Percentiles rank a stretch among this genome's conserved stretches.
Evolutionary conservation across 2,888 invertebrate genomes (phyloP).

Genomic region (Diadegma fenestrale): DNA sequence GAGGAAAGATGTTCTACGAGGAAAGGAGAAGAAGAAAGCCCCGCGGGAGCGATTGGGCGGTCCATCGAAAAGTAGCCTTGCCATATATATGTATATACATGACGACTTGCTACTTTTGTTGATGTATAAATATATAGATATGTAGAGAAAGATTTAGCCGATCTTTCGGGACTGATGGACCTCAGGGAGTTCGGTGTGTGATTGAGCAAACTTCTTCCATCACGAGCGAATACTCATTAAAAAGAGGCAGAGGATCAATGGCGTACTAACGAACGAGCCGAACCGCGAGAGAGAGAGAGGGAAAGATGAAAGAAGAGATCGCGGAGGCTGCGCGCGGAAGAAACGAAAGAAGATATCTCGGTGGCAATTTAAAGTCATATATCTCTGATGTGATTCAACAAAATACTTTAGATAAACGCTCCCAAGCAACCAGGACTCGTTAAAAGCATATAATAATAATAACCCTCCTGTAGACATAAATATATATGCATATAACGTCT

Average conservation of each 20-base stretch:
- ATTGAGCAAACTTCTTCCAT: conserved; percentile 63
- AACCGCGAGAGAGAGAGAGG: background rate
- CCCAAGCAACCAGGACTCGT: conserved; percentile 28
- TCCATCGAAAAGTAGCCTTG: conserved; percentile 52
- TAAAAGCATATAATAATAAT: conserved; percentile 48
- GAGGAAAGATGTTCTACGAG: conserved; percentile 32
- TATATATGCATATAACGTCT: background rate
- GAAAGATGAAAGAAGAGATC: conserved; percentile 19
- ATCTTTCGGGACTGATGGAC: conserved; percentile 54
- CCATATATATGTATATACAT: conserved; percentile 27
- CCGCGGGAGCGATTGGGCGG: conserved; percentile 62
- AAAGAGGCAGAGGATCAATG: conserved; percentile 60
- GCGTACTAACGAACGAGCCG: conserved; percentile 52
- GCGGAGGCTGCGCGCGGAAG: background rate
- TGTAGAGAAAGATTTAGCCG: background rate
- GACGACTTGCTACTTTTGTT: conserved; percentile 6
- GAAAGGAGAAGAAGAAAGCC: conserved; percentile 45
- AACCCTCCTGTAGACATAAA: background rate
- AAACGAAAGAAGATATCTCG: conserved; percentile 42
- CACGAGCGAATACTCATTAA: conserved; percentile 65
- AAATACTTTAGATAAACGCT: conserved; percentile 58
- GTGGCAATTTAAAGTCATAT: conserved; percentile 44
- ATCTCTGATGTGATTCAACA: conserved; percentile 45
- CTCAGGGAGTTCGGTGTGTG: conserved; percentile 41
- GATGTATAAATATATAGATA: conserved; percentile 12